These are phyloP conservation scores for Galerucella pusilla DNA, from an alignment of 2,888 invertebrate genomes.

Conservation along the genomic window DNA sequence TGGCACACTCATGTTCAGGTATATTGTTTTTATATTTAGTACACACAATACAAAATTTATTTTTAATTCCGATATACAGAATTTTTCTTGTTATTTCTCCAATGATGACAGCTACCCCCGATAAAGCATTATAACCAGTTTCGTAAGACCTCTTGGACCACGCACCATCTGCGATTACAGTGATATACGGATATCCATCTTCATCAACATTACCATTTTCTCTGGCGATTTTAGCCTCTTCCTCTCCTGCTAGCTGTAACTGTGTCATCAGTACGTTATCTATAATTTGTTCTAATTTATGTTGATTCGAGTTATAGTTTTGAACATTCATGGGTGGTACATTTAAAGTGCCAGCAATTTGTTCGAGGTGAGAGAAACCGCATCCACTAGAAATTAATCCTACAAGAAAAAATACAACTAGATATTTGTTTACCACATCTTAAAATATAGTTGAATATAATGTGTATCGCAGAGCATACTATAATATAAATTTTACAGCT, in stretches of 20 bases:
- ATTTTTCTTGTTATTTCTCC: slow-evolving; percentile 47
- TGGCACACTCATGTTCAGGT: slow-evolving; percentile 52
- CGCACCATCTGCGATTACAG: slow-evolving; percentile 53
- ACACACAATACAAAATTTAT: slow-evolving; percentile 55
- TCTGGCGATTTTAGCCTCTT: slow-evolving; percentile 46
- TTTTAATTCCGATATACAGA: slow-evolving; percentile 53
- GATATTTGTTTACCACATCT: neutral
- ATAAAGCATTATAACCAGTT: slow-evolving; percentile 54
- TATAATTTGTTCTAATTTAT: slow-evolving; percentile 6
- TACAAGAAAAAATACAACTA: neutral
- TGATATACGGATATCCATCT: slow-evolving; percentile 70
- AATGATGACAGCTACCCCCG: slow-evolving; percentile 46
- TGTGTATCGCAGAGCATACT: neutral
- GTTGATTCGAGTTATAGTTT: neutral
- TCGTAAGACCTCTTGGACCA: slow-evolving; percentile 51
- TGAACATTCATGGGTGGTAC: neutral
- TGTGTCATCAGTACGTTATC: neutral
- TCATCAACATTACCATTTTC: slow-evolving; percentile 45
- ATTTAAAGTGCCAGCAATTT: neutral
- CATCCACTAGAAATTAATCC: neutral
- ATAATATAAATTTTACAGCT: neutral
- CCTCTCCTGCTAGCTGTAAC: slow-evolving; percentile 33
- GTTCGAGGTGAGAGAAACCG: neutral
- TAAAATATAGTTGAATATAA: neutral
- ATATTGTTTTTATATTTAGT: slow-evolving; percentile 43